Evolutionary conservation across 2,113 vertebrate species (phyloP).

Genomic region (Halichoeres trimaculatus): DNA sequence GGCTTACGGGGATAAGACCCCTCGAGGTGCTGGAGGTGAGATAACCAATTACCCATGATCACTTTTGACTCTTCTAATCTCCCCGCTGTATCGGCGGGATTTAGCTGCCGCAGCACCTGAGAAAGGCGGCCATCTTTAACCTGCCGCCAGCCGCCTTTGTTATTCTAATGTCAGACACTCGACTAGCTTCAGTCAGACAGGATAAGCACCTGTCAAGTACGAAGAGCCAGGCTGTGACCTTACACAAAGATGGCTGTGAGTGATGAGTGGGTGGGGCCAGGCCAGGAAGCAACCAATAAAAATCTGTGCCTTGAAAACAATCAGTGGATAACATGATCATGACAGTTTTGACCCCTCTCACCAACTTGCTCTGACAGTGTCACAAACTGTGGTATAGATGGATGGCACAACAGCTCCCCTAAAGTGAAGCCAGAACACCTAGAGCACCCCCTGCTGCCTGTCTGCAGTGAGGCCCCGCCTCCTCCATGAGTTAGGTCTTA

Average conservation of each 20-base stretch:
- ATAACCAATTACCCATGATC: constrained; percentile 85
- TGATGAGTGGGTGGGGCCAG: constrained; percentile 35
- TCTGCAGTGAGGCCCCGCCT: too few relatives aligned
- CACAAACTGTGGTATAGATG: too few relatives aligned
- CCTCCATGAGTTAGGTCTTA: too few relatives aligned
- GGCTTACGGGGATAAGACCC: constrained; percentile 82
- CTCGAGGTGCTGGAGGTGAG: constrained; percentile 80
- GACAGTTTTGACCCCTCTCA: too few relatives aligned
- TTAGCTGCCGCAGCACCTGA: constrained; percentile 75
- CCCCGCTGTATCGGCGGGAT: constrained; percentile 74
- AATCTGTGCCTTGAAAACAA: too few relatives aligned
- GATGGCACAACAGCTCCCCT: too few relatives aligned
- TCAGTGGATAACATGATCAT: too few relatives aligned
- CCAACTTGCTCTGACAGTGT: too few relatives aligned
- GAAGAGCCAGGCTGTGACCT: constrained; percentile 35
- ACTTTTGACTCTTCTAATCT: constrained; percentile 85
- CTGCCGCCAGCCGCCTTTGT: constrained; percentile 74
- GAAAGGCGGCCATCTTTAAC: constrained; percentile 77
- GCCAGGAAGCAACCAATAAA: not conserved
- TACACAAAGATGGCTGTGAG: constrained; percentile 11
- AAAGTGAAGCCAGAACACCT: too few relatives aligned
- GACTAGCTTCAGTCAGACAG: constrained; percentile 75
- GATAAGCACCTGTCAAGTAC: constrained; percentile 67
- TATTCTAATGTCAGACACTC: constrained; percentile 82
- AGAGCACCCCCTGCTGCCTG: too few relatives aligned